Evolutionary conservation across 2,113 vertebrate species (phyloP), one percentile per base, ranked within the genome.

Genomic region (Riparia riparia): DNA sequence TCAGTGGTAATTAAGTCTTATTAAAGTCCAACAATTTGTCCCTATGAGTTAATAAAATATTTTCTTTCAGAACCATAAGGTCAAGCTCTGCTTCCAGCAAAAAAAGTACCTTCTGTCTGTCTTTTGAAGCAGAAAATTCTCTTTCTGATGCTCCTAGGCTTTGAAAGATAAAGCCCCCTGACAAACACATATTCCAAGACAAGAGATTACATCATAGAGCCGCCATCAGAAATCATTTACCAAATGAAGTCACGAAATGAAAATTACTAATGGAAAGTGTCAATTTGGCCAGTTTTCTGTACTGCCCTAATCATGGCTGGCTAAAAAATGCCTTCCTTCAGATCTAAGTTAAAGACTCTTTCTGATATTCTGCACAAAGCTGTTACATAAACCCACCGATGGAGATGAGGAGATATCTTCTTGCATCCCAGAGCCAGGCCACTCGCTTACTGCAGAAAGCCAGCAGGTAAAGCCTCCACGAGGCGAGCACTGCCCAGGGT

Each of bases 11-110:
- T 37, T 53, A 82, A 24, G 28, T 34, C 31, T 49, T 26, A 49
- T n/a, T 54, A 70, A 73, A 91, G 74, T 54, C n/a, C 51, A 92
- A 42, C 17, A 89, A 71, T 92, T 51, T 22, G 4, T 64, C 41
- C 19, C 44, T 64, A 45, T 12, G 69, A 84, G 26, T 66, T 37
- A 77, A 90, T 24, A 88, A 69, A 89, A 70, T 4, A 10, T 25
- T 70, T 90, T 69, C 63, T 77, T 97, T 92, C 39, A 60, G 42
- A 78, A 37, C 24, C 2, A 1, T 74, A 86, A 90, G 34, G 68
- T 90, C 76, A 95, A 39, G 22, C 25, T 76, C 60, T 64, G 86
- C 89, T 95, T 82, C 41, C 42, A 91, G 86, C 42, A 91, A 57
- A 93, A 66, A n/a, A 13, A 19, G 14, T 31, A 86, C 57, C 51